These are phyloP conservation scores for Cynopterus sphinx DNA, from an alignment of 2,797 vertebrate genomes.

Conservation along the genomic window DNA sequence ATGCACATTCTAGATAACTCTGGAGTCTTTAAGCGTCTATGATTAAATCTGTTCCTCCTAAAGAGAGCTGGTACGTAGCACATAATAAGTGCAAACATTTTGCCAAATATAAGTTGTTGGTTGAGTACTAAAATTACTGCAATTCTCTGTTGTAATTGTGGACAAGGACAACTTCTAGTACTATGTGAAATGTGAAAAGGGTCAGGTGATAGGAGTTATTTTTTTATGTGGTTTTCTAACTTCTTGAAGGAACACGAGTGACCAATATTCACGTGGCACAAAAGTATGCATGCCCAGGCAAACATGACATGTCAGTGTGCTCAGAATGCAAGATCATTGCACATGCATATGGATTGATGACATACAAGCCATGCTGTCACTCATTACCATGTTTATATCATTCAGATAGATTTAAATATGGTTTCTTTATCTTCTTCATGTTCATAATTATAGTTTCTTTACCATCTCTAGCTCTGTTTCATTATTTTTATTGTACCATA, in stretches of 20 bases:
- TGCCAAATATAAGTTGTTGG: background rate
- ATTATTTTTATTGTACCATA: slow-evolving; percentile 28
- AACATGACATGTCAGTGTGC: no score
- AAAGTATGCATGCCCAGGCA: background rate
- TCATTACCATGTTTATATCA: background rate
- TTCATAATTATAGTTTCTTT: background rate
- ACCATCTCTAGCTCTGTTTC: background rate
- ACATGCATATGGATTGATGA: no score
- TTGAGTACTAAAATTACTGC: background rate
- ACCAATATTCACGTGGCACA: background rate
- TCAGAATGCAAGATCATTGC: background rate
- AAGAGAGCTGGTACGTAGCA: background rate
- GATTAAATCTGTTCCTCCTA: background rate
- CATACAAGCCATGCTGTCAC: background rate
- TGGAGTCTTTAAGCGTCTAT: background rate
- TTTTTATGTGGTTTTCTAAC: slow-evolving; percentile 3
- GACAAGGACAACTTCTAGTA: background rate
- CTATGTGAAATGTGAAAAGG: background rate
- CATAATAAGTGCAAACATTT: background rate
- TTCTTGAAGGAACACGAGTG: background rate
- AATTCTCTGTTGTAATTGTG: background rate
- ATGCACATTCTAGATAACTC: background rate
- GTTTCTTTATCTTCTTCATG: background rate
- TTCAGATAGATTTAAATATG: background rate
- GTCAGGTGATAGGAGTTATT: background rate